phyloP scores from a whole-genome alignment of 2,113 vertebrate species.

The Bubalus kerabau region DNA sequence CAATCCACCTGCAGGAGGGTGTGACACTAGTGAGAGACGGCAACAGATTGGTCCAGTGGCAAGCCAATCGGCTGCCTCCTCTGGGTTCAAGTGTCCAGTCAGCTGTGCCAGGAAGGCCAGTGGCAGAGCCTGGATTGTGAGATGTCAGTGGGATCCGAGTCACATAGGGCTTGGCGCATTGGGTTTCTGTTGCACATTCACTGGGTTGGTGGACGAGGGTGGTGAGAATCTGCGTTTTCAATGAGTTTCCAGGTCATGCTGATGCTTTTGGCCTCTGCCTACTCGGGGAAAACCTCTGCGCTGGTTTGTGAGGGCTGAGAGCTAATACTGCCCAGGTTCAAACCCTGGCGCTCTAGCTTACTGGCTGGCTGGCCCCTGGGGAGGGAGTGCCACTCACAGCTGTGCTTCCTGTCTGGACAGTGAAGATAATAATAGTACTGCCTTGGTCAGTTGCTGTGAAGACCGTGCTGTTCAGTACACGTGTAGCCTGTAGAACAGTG shows the following conservation, averaged over 20 bases:
- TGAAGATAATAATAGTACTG: neutral
- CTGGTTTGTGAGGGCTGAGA: too few relatives aligned
- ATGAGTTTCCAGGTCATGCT: neutral
- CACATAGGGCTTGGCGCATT: neutral
- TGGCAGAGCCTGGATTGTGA: too few relatives aligned
- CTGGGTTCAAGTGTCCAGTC: neutral
- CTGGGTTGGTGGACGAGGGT: rapidly evolving
- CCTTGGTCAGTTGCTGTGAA: neutral
- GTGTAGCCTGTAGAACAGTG: neutral
- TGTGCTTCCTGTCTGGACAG: neutral
- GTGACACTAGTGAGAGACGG: neutral
- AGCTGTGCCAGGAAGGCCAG: neutral
- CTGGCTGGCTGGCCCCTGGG: neutral
- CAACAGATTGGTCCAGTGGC: neutral
- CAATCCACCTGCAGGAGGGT: rapidly evolving
- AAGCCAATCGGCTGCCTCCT: neutral
- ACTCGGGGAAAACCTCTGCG: neutral
- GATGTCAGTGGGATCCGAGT: neutral
- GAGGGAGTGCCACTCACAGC: neutral
- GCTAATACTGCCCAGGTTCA: neutral
- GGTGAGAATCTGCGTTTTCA: neutral
- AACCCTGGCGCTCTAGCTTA: neutral
- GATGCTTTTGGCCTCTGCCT: neutral
- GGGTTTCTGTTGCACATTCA: neutral
- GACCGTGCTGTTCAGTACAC: neutral